Conservation (phyloP, 2,113 vertebrate species). For the Paedocypris sp. region DNA sequence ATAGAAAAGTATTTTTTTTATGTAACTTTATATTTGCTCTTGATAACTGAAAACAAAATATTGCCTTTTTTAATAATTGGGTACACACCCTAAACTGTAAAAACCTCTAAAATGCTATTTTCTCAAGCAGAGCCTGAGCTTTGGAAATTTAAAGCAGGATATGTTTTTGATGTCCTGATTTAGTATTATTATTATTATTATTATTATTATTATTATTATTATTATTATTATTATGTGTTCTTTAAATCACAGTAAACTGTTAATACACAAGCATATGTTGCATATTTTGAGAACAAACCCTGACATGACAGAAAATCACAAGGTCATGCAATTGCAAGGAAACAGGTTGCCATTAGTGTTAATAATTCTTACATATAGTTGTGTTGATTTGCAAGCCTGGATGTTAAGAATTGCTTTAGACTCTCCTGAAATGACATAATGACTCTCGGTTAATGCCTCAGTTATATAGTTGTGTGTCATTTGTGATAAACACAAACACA, state of each 20-base stretch:
- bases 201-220: too few species aligned
- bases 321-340: slow-evolving; percentile 20
- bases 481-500: background rate
- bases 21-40: background rate
- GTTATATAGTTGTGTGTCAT: background rate
- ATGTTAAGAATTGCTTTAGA: too few species aligned
- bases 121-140: background rate
- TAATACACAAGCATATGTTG: slow-evolving; percentile 19
- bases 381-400: background rate
- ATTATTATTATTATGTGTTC: too few species aligned
- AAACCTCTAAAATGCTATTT: too few species aligned
- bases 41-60: background rate
- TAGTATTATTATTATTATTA: too few species aligned
- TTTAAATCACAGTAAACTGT: slow-evolving; percentile 28
- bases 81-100: background rate
- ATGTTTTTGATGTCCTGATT: slow-evolving; percentile 23
- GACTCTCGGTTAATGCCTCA: background rate
- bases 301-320: slow-evolving; percentile 12
- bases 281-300: slow-evolving; percentile 25
- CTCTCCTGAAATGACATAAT: too few species aligned
- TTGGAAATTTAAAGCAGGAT: slow-evolving; percentile 15
- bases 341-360: background rate
- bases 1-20: slow-evolving; percentile 23
- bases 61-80: slow-evolving; percentile 20
- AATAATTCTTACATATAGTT: background rate